Base-by-base conservation (phyloP, 2,797 vertebrate genomes). In the Spinibarbus caldwelli region DNA sequence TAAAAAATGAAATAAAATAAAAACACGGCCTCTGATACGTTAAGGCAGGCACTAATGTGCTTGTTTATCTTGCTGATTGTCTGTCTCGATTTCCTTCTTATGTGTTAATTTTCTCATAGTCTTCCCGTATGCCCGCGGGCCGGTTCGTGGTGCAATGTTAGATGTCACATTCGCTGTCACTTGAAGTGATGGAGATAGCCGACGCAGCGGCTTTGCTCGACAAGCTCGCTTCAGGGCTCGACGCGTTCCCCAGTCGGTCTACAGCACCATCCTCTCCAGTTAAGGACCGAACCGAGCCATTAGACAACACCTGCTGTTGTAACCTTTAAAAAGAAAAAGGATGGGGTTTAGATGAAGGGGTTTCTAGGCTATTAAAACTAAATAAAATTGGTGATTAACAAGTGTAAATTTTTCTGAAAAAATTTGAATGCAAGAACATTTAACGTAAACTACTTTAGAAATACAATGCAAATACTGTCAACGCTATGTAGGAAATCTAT, bases 111-210 rank as follows among this genome's bases (percentile, higher is more conserved):
- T 88, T 88, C 83, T 86, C 77, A 85, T 92, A 89, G 85, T 91
- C 87, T 82, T 88, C 79, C 83, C 83, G 5, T n/a, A 91, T 75
- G 76, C 80, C 86, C 43, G 57, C 68, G 81, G 84, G 80, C 41
- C 66, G 67, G 75, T 36, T 59, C 78, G 23, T 78, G 85, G 23
- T 85, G 86, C 80, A 87, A 95, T 92, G 86, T 98, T 95, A 99
- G 95, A 99, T 97, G 95, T 99, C 98, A 95, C 98, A 97, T 96
- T 99, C 98, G 93, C 97, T 99, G 96, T 99, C 98, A 95, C 97
- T 99, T 93, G 98, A 99, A 90, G 97, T 99, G 96, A 99, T 99
- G 94, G 98, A 99, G 95, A 99, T 99, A 90, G 98, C 98, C 87
- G 97, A 98, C 90, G 97, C 96, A 90, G 97, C 97, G 81, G 97